phyloP scores from a whole-genome alignment of 2,888 invertebrate genomes.

The Drosophila mercatorum region DNA sequence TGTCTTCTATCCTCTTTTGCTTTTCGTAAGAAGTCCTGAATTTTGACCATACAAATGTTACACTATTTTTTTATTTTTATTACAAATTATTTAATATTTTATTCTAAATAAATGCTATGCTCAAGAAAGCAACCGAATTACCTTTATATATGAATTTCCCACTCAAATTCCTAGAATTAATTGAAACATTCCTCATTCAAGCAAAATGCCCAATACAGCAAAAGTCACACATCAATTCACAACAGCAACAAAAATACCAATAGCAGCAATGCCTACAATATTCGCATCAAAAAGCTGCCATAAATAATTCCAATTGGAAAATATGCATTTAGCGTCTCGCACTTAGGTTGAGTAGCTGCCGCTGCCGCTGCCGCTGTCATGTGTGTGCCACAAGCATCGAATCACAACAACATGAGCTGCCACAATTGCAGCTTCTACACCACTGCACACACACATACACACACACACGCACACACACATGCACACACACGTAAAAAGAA shows the following conservation, averaged over 20 bases:
- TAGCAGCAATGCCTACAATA: background rate
- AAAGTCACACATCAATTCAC: background rate
- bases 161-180: background rate
- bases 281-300: conserved; percentile 8
- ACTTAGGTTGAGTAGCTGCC: background rate
- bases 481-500: conserved; percentile 9
- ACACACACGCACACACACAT: background rate
- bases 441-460: background rate
- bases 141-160: too few species aligned
- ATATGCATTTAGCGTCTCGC: conserved; percentile 19
- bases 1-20: too few species aligned
- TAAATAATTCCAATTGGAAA: conserved; percentile 16
- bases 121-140: too few species aligned
- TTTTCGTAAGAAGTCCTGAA: too few species aligned
- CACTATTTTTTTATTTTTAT: too few species aligned
- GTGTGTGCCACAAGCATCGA: background rate
- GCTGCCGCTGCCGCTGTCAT: background rate
- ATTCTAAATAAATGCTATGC: too few species aligned
- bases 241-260: background rate
- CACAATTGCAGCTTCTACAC: background rate
- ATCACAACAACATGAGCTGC: conserved; percentile 1
- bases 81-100: too few species aligned
- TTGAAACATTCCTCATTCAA: background rate
- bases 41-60: too few species aligned
- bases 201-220: background rate